Conservation (phyloP, 2,888 invertebrate genomes). For the Hypsopygia costalis region DNA sequence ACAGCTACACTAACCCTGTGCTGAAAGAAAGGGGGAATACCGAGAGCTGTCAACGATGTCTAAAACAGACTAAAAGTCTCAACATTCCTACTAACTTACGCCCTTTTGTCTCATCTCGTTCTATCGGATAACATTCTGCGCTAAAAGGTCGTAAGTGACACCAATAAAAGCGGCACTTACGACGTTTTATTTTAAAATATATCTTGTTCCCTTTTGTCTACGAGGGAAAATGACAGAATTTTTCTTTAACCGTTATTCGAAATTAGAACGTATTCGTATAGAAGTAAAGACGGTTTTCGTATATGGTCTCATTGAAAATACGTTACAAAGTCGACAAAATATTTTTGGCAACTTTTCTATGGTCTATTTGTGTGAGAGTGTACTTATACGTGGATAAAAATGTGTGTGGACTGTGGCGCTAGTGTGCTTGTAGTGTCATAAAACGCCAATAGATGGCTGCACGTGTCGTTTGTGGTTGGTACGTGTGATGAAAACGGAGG, state of each 20-base stretch:
- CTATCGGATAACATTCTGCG: conserved; percentile 11
- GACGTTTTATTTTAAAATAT: conserved; percentile 27
- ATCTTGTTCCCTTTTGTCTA: fast-evolving
- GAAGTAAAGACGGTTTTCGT: background rate
- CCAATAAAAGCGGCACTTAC: conserved; percentile 16
- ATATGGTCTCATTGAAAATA: background rate
- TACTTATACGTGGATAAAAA: conserved; percentile 43
- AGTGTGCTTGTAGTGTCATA: conserved; percentile 47
- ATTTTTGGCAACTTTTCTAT: conserved; percentile 62
- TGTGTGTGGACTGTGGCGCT: conserved; percentile 57
- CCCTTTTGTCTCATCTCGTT: conserved; percentile 17
- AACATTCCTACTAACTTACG: conserved; percentile 11
- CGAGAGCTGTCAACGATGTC: conserved; percentile 9
- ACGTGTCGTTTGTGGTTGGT: conserved; percentile 39
- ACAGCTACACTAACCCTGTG: conserved; percentile 33
- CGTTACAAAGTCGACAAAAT: conserved; percentile 13
- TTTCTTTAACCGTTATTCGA: conserved; percentile 19
- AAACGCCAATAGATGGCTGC: conserved; percentile 56
- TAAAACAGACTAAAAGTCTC: conserved; percentile 33
- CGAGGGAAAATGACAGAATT: conserved; percentile 16
- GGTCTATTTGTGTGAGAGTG: conserved; percentile 45
- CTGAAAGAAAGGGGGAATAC: conserved; percentile 21
- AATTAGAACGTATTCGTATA: background rate
- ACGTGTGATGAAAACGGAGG: too few relatives aligned
- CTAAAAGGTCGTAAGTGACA: conserved; percentile 27